phyloP scores from a whole-genome alignment of 2,797 vertebrate species.

The Lepidocolaptes lacrymiger region DNA sequence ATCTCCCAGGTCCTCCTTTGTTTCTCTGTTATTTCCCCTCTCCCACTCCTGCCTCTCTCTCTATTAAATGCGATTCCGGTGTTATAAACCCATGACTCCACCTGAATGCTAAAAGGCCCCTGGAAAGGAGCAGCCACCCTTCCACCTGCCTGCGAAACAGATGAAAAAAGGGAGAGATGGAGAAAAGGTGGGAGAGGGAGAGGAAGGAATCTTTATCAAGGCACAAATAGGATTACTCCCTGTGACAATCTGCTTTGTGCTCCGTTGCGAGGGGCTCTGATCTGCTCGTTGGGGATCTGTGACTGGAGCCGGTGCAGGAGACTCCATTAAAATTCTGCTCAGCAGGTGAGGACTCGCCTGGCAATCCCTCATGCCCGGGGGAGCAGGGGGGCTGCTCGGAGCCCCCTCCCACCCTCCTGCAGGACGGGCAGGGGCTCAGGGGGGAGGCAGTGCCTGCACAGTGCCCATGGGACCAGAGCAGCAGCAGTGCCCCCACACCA shows the following conservation, averaged over 20 bases:
- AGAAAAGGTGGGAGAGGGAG: not conserved
- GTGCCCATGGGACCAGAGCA: not conserved
- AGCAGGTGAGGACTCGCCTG: slow-evolving; percentile 1
- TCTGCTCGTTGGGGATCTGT: slow-evolving; percentile 38
- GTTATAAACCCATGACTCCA: slow-evolving; percentile 42
- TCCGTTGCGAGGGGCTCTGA: slow-evolving; percentile 44
- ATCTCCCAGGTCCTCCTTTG: not conserved
- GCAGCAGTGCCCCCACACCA: fast-evolving
- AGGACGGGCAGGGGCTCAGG: fast-evolving
- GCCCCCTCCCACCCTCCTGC: not conserved
- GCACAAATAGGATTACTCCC: slow-evolving; percentile 53
- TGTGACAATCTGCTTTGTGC: slow-evolving; percentile 50
- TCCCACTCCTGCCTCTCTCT: not conserved
- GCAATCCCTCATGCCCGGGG: not conserved
- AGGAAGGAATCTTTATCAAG: slow-evolving; percentile 42
- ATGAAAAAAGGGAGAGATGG: not conserved
- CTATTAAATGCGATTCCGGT: slow-evolving; percentile 22
- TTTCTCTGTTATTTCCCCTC: not conserved
- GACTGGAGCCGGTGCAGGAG: not conserved
- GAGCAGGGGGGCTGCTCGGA: not conserved
- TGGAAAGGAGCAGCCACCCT: slow-evolving; percentile 33
- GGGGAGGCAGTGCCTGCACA: fast-evolving
- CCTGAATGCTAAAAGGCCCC: slow-evolving; percentile 51
- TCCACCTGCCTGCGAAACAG: slow-evolving; percentile 20
- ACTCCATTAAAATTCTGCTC: slow-evolving; percentile 64